phyloP scores from a whole-genome alignment of 2,113 vertebrate genomes.

The Platichthys stellatus region DNA sequence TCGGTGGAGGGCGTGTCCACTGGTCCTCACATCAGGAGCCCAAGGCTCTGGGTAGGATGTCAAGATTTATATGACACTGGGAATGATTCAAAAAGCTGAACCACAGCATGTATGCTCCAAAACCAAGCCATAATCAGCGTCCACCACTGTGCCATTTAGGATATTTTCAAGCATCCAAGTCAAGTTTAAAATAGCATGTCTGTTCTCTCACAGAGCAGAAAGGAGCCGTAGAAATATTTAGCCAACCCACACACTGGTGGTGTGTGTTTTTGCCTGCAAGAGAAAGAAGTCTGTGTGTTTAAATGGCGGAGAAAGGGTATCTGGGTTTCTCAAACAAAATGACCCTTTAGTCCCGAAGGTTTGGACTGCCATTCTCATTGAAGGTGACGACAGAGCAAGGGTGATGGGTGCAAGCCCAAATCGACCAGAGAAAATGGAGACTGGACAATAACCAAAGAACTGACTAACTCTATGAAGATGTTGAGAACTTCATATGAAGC shows the following conservation, averaged over 20 bases:
- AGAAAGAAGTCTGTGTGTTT: conserved; percentile 26
- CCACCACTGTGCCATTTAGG: conserved; percentile 28
- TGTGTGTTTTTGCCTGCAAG: conserved; percentile 19
- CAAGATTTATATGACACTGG: conserved; percentile 21
- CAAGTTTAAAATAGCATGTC: conserved; percentile 42
- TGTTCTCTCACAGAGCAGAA: conserved; percentile 28
- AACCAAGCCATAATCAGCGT: conserved; percentile 45
- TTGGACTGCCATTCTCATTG: not conserved
- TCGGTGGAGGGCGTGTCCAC: conserved; percentile 17
- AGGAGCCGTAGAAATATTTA: conserved; percentile 28
- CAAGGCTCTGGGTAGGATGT: conserved; percentile 14
- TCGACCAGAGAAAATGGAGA: too few species aligned
- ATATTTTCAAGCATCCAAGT: conserved; percentile 27
- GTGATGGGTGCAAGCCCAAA: not conserved
- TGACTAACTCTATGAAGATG: too few species aligned
- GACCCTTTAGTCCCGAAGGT: not conserved
- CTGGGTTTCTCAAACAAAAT: conserved; percentile 8
- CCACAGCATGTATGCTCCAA: conserved; percentile 20
- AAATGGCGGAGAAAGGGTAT: conserved; percentile 23
- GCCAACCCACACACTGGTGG: conserved; percentile 40
- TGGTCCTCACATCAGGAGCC: conserved; percentile 8
- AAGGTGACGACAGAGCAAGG: not conserved
- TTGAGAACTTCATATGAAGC: too few species aligned
- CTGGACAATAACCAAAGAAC: not conserved
- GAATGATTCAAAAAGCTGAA: conserved; percentile 19